Conservation (phyloP, 1,140 invertebrate genomes). For the Tachypleus tridentatus region DNA sequence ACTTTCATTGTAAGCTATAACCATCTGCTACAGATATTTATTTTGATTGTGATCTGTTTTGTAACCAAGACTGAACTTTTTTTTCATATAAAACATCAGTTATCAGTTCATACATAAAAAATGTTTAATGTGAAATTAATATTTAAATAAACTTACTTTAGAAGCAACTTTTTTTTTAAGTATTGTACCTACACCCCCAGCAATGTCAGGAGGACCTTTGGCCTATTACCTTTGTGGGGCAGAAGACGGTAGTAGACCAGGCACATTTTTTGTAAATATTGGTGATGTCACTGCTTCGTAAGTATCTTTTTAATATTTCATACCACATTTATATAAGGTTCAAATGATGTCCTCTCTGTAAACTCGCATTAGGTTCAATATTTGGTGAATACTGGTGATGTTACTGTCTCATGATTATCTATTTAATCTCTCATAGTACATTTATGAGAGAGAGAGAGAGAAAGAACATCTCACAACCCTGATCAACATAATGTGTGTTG, state of each 20-base stretch:
- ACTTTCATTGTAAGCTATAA: too few relatives aligned
- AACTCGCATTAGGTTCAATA: not conserved
- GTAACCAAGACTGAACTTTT: too few relatives aligned
- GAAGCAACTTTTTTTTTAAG: conserved; percentile 1
- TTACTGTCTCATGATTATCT: conserved; percentile 5
- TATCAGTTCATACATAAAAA: too few relatives aligned
- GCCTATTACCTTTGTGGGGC: conserved; percentile 15
- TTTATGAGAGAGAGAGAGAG: not conserved
- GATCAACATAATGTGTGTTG: too few relatives aligned
- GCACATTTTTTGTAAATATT: conserved; percentile 11
- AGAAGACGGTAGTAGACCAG: conserved; percentile 7
- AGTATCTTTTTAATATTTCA: not conserved
- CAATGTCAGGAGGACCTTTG: conserved; percentile 1
- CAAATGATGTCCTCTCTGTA: conserved; percentile 7
- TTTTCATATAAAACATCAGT: too few relatives aligned
- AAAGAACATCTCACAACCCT: too few relatives aligned
- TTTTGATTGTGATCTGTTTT: too few relatives aligned
- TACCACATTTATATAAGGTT: not conserved
- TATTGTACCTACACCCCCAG: conserved; percentile 5
- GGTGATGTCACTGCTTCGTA: conserved; percentile 10
- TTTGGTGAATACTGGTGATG: conserved; percentile 11
- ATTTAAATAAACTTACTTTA: too few relatives aligned
- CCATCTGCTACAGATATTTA: too few relatives aligned
- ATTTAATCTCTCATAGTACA: not conserved
- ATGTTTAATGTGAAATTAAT: too few relatives aligned